A percentile compares a stretch with the other conserved stretches of the same genome.
These are phyloP conservation scores for Limnothrissa miodon DNA, from an alignment of 2,113 vertebrate genomes.

Conservation along the genomic window DNA sequence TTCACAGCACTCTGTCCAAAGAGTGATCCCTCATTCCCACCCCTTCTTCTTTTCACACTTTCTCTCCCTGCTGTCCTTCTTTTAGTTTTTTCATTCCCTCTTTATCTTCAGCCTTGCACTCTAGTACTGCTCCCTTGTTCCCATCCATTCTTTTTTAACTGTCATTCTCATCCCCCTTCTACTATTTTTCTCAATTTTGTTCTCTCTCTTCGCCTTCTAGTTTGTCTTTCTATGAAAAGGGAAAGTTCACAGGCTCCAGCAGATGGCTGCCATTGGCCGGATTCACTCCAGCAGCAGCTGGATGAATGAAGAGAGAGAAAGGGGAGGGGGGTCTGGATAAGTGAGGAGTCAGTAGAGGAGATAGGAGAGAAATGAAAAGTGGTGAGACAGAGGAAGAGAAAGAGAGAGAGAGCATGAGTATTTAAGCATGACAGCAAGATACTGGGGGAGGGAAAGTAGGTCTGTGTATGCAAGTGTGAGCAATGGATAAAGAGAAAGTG, in stretches of 20 bases:
- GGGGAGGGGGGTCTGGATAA: not conserved
- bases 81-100: not conserved
- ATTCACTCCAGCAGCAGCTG: slow-evolving; percentile 50
- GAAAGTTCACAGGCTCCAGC: slow-evolving; percentile 65
- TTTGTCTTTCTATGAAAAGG: slow-evolving; percentile 71
- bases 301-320: slow-evolving; percentile 50
- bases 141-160: not conserved
- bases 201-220: slow-evolving; percentile 30
- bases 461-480: not conserved
- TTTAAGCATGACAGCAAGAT: not conserved
- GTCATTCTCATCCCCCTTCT: not conserved
- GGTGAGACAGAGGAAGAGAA: slow-evolving; percentile 28
- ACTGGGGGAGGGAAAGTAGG: slow-evolving; percentile 25
- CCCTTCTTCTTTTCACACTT: slow-evolving; percentile 63
- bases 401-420: slow-evolving; percentile 27
- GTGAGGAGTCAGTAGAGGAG: slow-evolving; percentile 31
- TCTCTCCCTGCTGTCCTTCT: not conserved
- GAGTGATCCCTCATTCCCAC: slow-evolving; percentile 70
- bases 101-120: not conserved
- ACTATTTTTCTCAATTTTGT: not conserved
- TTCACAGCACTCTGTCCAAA: slow-evolving; percentile 59
- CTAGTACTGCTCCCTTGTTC: not conserved
- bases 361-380: slow-evolving; percentile 22
- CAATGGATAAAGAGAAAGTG: slow-evolving; percentile 21
- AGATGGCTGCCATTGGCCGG: slow-evolving; percentile 66